Evolutionary conservation across 2,797 vertebrate species (phyloP).

Genomic region (Xyrichtys novacula): DNA sequence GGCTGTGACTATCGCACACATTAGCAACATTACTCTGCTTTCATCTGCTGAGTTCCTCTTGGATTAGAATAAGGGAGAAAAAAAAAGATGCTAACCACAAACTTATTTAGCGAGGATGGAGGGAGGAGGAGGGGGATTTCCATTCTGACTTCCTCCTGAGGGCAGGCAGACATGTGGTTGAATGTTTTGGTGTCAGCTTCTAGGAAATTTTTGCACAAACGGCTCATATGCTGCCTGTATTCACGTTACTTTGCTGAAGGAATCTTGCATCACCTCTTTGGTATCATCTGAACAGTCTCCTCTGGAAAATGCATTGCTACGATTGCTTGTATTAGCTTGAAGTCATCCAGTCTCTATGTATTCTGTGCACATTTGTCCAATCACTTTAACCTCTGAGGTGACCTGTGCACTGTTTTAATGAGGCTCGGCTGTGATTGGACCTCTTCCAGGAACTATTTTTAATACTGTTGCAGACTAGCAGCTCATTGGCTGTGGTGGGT

Average conservation of each 20-base stretch:
- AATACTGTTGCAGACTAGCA: no score
- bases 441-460: no score
- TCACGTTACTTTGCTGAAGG: slow-evolving; percentile 46
- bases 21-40: slow-evolving; percentile 76
- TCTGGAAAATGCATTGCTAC: neutral
- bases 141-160: slow-evolving; percentile 69
- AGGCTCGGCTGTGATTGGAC: no score
- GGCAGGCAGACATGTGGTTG: slow-evolving; percentile 73
- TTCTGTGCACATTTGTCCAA: no score
- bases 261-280: slow-evolving; percentile 52
- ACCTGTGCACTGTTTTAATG: no score
- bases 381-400: no score
- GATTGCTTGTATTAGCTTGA: neutral
- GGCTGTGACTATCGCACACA: slow-evolving; percentile 75
- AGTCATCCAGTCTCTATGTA: neutral
- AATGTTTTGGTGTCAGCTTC: slow-evolving; percentile 75
- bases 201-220: slow-evolving; percentile 72
- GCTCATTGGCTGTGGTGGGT: no score
- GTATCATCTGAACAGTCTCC: slow-evolving; percentile 16
- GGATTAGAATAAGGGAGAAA: slow-evolving; percentile 63
- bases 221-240: slow-evolving; percentile 53
- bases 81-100: slow-evolving; percentile 71
- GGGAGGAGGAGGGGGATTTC: slow-evolving; percentile 66
- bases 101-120: slow-evolving; percentile 62
- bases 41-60: slow-evolving; percentile 75